These are phyloP conservation scores for Battus philenor DNA, from an alignment of 1,140 invertebrate species.

Conservation along the genomic window DNA sequence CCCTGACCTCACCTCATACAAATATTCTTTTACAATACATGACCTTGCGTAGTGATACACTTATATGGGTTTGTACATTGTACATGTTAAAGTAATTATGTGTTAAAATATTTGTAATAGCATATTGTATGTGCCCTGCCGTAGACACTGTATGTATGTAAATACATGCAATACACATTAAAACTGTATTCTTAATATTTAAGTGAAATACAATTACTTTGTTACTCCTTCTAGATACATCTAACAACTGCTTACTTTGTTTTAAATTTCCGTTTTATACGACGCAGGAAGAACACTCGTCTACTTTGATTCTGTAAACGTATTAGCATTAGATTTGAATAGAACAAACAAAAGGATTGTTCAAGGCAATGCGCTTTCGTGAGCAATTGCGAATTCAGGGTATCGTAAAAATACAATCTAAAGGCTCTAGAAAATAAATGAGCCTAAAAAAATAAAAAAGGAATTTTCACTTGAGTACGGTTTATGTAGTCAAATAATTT, in stretches of 20 bases:
- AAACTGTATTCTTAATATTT: background rate
- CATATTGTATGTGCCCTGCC: background rate
- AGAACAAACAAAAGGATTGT: conserved; percentile 74
- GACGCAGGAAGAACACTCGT: conserved; percentile 57
- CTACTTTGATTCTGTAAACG: conserved; percentile 67
- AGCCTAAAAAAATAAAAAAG: too few relatives aligned
- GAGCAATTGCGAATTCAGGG: conserved; percentile 69
- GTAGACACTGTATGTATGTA: too few relatives aligned
- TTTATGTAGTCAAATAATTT: too few relatives aligned
- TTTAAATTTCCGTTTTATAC: conserved; percentile 52
- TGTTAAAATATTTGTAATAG: too few relatives aligned
- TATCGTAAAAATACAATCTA: conserved; percentile 63
- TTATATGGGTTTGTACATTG: too few relatives aligned
- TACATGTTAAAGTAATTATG: too few relatives aligned
- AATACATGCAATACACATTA: too few relatives aligned
- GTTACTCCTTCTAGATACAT: background rate
- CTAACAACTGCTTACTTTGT: conserved; percentile 22
- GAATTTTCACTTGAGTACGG: too few relatives aligned
- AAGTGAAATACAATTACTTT: background rate
- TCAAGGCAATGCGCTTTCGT: conserved; percentile 69
- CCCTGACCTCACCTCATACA: too few relatives aligned
- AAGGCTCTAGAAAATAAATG: too few relatives aligned
- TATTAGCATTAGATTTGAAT: conserved; percentile 75
- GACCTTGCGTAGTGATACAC: too few relatives aligned
- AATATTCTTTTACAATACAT: too few relatives aligned